phyloP scores from a whole-genome alignment of 2,888 invertebrate genomes.

The Fabriciana adippe region DNA sequence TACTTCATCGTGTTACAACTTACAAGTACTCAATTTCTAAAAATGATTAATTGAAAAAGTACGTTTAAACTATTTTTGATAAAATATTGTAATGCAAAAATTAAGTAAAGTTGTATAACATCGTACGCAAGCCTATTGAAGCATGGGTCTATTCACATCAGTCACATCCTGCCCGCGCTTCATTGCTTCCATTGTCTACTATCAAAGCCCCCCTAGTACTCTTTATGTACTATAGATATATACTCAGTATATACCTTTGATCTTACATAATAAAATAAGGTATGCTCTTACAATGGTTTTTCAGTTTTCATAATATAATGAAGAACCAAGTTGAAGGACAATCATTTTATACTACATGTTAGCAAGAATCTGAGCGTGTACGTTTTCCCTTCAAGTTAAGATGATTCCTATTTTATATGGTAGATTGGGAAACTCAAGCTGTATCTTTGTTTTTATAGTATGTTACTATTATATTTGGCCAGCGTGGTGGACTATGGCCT shows the following conservation, averaged over 20 bases:
- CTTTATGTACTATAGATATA: neutral
- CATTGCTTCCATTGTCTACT: slow-evolving; percentile 45
- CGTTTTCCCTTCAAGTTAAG: too few relatives aligned
- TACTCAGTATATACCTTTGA: neutral
- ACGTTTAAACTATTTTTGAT: neutral
- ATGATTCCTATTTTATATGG: too few relatives aligned
- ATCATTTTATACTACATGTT: too few relatives aligned
- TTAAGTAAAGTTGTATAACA: slow-evolving; percentile 21
- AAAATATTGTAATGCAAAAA: neutral
- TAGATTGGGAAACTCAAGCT: too few relatives aligned
- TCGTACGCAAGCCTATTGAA: slow-evolving; percentile 22
- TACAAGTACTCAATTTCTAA: neutral
- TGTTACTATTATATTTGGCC: too few relatives aligned
- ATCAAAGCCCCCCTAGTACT: slow-evolving; percentile 23
- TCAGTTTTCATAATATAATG: too few relatives aligned
- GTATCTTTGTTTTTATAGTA: too few relatives aligned
- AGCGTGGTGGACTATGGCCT: too few relatives aligned
- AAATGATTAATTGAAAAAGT: neutral
- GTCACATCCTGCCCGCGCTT: slow-evolving; percentile 48
- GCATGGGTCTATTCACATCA: slow-evolving; percentile 42
- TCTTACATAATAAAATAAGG: neutral
- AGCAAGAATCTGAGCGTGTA: too few relatives aligned
- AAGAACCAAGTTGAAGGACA: too few relatives aligned
- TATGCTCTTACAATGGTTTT: too few relatives aligned
- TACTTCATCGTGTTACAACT: too few relatives aligned